Percentiles rank a stretch among this genome's conserved stretches.
Evolutionary conservation across 2,888 invertebrate species (phyloP).

Genomic region (Teleiodes luculella): DNA sequence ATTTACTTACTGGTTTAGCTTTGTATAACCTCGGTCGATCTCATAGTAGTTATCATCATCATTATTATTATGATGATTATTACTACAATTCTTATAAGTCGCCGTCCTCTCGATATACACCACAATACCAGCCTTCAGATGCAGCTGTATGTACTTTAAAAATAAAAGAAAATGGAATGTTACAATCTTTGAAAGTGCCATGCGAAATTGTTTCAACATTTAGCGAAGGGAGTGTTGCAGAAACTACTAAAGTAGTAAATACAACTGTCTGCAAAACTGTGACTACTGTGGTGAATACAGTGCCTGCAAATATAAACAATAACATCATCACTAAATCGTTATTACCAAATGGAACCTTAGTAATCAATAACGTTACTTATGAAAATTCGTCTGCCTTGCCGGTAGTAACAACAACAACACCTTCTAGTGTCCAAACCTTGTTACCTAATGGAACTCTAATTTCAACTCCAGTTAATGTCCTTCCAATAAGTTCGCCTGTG

Average conservation of each 20-base stretch:
- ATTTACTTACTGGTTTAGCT: constrained; percentile 60
- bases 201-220: constrained; percentile 72
- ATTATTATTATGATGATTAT: constrained; percentile 66
- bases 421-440: neutral
- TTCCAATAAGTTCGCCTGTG: neutral
- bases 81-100: constrained; percentile 50
- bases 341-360: constrained; percentile 2
- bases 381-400: neutral
- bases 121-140: constrained; percentile 35
- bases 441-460: neutral
- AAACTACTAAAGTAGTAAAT: constrained; percentile 31
- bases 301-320: neutral
- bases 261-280: constrained; percentile 51
- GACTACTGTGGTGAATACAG: constrained; percentile 35
- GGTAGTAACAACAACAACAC: neutral
- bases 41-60: constrained; percentile 48
- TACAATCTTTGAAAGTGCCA: constrained; percentile 55
- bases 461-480: neutral
- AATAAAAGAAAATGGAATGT: constrained; percentile 49
- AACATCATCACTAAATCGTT: neutral
- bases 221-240: constrained; percentile 46
- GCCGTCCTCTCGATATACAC: constrained; percentile 25
- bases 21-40: constrained; percentile 67
- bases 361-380: neutral
- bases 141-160: constrained; percentile 54